Percentiles rank a stretch among this genome's conserved stretches.
Evolutionary conservation across 2,113 vertebrate species (phyloP).

Genomic region (Sceloporus tristichus): DNA sequence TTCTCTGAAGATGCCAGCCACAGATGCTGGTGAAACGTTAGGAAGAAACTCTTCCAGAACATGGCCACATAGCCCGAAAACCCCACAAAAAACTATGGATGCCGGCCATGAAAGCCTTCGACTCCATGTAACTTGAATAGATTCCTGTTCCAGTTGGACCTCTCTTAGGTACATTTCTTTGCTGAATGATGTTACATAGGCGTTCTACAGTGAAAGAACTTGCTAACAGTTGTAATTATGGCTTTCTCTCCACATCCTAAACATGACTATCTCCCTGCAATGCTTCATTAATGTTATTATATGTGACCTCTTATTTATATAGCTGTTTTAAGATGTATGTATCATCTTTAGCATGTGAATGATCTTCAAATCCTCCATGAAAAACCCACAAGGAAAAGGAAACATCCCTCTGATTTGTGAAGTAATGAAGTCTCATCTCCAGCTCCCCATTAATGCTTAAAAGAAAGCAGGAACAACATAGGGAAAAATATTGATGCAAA

Average conservation of each 20-base stretch:
- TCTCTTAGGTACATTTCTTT: background rate
- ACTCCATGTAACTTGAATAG: too few relatives aligned
- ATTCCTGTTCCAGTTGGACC: background rate
- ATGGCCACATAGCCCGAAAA: too few relatives aligned
- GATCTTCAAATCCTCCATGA: background rate
- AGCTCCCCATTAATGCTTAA: background rate
- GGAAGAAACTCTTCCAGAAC: too few relatives aligned
- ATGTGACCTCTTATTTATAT: background rate
- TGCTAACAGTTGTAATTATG: background rate
- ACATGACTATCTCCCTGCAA: background rate
- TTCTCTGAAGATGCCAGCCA: too few relatives aligned
- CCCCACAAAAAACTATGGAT: too few relatives aligned
- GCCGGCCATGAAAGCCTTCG: too few relatives aligned
- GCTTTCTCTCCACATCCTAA: background rate
- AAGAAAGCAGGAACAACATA: background rate
- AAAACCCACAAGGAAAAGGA: background rate
- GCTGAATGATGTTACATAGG: background rate
- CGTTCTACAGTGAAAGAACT: rapidly evolving
- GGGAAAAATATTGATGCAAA: background rate
- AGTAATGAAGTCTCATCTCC: background rate
- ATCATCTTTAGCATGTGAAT: background rate
- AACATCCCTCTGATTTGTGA: background rate
- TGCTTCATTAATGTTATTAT: background rate
- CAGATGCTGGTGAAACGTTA: too few relatives aligned
- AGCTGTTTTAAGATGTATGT: background rate